A percentile compares a stretch with the other conserved stretches of the same genome.
phyloP scores from a whole-genome alignment of 2,888 invertebrate species.

The Diaprepes abbreviatus region DNA sequence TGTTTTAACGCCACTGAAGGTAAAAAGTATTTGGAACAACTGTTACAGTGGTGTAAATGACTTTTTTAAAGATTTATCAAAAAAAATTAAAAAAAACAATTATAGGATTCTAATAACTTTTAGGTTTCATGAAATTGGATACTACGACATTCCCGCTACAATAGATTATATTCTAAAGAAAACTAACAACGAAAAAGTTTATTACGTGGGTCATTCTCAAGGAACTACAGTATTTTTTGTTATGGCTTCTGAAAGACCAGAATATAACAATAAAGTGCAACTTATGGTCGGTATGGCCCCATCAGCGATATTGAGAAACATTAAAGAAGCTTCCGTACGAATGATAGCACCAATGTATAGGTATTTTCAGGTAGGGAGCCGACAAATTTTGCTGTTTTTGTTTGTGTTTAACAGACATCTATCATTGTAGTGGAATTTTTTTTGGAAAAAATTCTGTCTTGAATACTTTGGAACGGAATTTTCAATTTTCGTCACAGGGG shows the following conservation, averaged over 20 bases:
- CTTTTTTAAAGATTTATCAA: no score
- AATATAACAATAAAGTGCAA: constrained; percentile 76
- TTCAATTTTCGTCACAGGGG: no score
- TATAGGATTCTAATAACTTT: no score
- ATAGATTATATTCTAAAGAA: constrained; percentile 77
- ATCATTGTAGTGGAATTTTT: no score
- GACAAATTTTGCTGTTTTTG: no score
- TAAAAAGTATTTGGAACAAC: no score
- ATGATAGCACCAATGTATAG: constrained; percentile 28
- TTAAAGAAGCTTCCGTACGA: constrained; percentile 25
- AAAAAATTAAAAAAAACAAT: no score
- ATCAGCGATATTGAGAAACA: constrained; percentile 31
- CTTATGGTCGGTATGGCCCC: constrained; percentile 42
- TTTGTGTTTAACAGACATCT: no score
- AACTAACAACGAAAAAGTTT: constrained; percentile 74
- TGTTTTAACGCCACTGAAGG: no score
- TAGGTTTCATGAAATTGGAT: constrained; percentile 87
- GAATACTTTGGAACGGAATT: no score
- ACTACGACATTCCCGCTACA: constrained; percentile 83
- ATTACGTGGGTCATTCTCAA: constrained; percentile 86
- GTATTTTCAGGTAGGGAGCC: constrained; percentile 47
- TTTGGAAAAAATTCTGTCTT: no score
- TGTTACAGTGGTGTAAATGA: no score
- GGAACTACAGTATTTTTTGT: constrained; percentile 80
- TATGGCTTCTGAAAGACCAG: constrained; percentile 74